Base-by-base conservation (phyloP, 2,113 vertebrate species). In the Petromus typicus region DNA sequence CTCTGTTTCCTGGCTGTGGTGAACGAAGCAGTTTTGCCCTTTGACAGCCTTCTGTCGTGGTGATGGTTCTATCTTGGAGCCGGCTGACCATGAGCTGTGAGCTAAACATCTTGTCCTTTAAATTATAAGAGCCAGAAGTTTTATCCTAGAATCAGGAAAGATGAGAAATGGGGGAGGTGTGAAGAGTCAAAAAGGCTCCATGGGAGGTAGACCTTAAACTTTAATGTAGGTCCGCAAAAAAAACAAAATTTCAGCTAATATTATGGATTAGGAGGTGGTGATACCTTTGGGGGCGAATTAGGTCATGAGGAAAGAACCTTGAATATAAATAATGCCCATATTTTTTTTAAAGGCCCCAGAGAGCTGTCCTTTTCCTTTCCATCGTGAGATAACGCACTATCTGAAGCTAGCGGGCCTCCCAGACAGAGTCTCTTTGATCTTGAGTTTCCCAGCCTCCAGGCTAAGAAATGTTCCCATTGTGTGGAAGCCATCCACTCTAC, bases 181-280 rank as follows among this genome's bases (percentile, higher is more conserved):
- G 73, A 76, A 17, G 23, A 11, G 10, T 54, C 51, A 75, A 66
- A 85, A 92, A 56, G 30, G 2, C 61, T 27, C 32, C 51, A 16
- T 25, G 79, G 12, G 7, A 37, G 80, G 9, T 69, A 40, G 20
- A 59, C 56, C 64, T 51, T 66, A 66, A 86, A 48, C 54, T 63
- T 5, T 57, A 64, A 22, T 34, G 1, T 30, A n/a, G n/a, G 56
- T 30, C 32, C 10, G 32, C 27, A 14, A 7, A 54, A 37, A 27
- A 75, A 30, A 75, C 23, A 30, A 6, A 27, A 45, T 66, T 7
- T 30, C 48, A 0, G 0, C 17, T 56, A 56, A 0, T 22, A 3
- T 69, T 30, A 18, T 25, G 56, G 12, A 12, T 63, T 51, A 69
- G 22, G 63, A 73, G 30, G 32, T 82, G 37, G 57, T 51, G 48